Conservation (phyloP, 2,113 vertebrate genomes). For the Macrotis lagotis region DNA sequence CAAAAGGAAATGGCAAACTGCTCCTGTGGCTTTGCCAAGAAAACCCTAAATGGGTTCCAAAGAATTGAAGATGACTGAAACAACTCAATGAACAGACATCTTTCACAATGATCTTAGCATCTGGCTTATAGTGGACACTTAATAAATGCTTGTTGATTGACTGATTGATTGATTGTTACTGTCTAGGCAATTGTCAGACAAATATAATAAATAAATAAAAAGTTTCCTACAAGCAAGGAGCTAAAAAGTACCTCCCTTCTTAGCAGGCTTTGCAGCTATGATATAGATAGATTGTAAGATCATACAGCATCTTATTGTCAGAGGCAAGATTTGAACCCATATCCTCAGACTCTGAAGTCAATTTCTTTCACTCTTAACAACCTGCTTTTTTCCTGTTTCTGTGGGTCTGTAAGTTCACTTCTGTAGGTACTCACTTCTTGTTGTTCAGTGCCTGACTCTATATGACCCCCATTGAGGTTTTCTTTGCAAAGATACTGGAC, state of each 20-base stretch:
- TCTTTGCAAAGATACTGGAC: not conserved
- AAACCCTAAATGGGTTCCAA: no score
- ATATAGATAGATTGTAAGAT: not conserved
- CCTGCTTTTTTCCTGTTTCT: not conserved
- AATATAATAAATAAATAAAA: not conserved
- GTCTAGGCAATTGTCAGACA: not conserved
- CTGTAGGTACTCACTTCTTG: not conserved
- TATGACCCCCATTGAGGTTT: not conserved
- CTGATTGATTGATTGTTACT: not conserved
- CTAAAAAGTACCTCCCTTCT: not conserved
- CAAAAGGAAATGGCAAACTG: not conserved
- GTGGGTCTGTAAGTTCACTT: not conserved
- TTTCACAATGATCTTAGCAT: no score
- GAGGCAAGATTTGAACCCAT: not conserved
- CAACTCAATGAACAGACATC: no score
- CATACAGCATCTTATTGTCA: not conserved
- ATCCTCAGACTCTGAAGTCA: not conserved
- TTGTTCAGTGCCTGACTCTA: not conserved
- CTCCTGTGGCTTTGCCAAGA: no score
- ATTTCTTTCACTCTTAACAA: not conserved
- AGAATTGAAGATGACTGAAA: no score
- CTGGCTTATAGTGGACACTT: no score
- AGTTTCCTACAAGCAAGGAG: not conserved
- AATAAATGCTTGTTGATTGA: not conserved
- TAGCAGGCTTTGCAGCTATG: not conserved